Evolutionary conservation across 2,797 vertebrate species (phyloP).

Genomic region (Molossus alvarezi): DNA sequence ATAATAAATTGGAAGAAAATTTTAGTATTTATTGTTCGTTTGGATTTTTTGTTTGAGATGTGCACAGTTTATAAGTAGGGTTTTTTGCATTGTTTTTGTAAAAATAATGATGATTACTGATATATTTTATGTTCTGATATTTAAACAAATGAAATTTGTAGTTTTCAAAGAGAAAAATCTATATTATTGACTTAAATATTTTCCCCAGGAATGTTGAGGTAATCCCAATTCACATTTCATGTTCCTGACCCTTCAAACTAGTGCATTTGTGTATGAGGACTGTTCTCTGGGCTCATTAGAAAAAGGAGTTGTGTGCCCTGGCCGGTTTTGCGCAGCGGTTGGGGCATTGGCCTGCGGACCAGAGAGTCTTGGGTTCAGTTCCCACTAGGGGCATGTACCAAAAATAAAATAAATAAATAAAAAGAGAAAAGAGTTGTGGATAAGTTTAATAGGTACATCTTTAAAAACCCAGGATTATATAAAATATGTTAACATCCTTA

Average conservation of each 20-base stretch:
- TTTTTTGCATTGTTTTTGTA: background rate
- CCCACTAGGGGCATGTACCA: no score
- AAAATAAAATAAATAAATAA: no score
- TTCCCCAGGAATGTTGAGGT: background rate
- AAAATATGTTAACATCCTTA: background rate
- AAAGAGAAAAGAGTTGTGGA: background rate
- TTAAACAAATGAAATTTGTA: constrained; percentile 11
- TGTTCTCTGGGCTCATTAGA: background rate
- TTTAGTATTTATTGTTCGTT: background rate
- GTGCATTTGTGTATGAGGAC: background rate
- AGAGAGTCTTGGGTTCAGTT: no score
- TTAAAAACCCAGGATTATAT: background rate
- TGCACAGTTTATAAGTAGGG: background rate
- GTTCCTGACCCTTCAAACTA: background rate
- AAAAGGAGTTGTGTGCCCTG: background rate
- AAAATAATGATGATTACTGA: background rate
- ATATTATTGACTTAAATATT: constrained; percentile 20
- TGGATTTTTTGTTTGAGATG: background rate
- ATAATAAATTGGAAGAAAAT: background rate
- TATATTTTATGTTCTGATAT: background rate
- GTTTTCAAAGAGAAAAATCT: background rate
- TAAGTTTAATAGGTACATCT: background rate
- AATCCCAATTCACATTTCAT: background rate
- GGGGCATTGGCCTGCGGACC: no score
- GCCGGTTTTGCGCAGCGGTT: no score